phyloP scores from a whole-genome alignment of 2,888 invertebrate genomes.

The Micoletzkya japonica region DNA sequence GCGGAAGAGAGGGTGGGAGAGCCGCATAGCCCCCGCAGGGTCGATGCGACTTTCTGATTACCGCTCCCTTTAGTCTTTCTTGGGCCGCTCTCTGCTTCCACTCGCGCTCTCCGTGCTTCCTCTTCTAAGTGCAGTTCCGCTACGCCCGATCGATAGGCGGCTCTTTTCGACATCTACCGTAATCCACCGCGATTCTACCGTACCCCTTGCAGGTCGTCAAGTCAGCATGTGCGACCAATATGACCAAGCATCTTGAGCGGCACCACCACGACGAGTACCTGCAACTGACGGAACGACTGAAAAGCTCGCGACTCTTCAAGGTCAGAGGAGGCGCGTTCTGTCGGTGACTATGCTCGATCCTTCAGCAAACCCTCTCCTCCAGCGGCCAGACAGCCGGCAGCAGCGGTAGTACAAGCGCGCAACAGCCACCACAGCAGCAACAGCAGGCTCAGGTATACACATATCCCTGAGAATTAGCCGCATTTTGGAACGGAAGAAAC shows the following conservation, averaged over 20 bases:
- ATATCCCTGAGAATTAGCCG: neutral
- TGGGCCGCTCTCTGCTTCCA: neutral
- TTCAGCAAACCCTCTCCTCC: neutral
- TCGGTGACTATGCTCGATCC: neutral
- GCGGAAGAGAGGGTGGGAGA: too few relatives aligned
- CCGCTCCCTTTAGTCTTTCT: neutral
- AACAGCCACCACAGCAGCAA: conserved; percentile 2
- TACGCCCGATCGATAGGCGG: too few relatives aligned
- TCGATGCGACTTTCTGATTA: neutral
- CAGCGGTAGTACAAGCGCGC: neutral
- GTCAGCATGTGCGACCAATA: conserved; percentile 53
- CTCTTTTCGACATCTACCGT: too few relatives aligned
- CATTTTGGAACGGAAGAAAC: neutral
- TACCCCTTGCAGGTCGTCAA: conserved; percentile 43
- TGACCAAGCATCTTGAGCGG: conserved; percentile 52
- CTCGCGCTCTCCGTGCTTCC: neutral
- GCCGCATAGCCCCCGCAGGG: neutral
- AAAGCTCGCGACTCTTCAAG: conserved; percentile 29
- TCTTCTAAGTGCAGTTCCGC: too few relatives aligned
- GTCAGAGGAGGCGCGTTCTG: neutral
- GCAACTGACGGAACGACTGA: conserved; percentile 35
- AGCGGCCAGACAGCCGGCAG: neutral
- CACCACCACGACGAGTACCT: conserved; percentile 46
- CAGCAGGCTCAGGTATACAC: neutral
- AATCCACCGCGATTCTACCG: neutral